phyloP scores from a whole-genome alignment of 1,140 invertebrate genomes.

The Micrasema minimum region DNA sequence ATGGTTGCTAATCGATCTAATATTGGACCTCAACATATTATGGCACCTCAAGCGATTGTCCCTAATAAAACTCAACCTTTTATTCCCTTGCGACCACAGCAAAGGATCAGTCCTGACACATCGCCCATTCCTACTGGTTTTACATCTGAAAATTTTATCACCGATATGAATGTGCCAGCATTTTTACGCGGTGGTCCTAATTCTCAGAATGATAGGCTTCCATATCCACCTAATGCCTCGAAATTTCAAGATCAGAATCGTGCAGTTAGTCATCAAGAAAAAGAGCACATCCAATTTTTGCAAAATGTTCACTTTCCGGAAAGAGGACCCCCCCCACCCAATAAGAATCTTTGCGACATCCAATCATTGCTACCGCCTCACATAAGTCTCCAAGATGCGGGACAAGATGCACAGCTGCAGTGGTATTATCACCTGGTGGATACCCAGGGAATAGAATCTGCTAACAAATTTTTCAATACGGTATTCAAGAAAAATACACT shows the following conservation, averaged over 20 bases:
- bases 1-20: constrained; percentile 34
- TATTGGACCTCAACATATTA: constrained; percentile 33
- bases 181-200: constrained; percentile 47
- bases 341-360: constrained; percentile 60
- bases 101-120: constrained; percentile 46
- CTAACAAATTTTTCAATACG: constrained; percentile 58
- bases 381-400: constrained; percentile 53
- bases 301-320: constrained; percentile 68
- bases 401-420: constrained; percentile 55
- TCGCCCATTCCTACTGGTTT: constrained; percentile 36
- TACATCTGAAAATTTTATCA: constrained; percentile 41
- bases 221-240: constrained; percentile 36
- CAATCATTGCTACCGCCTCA: constrained; percentile 55
- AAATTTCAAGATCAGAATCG: constrained; percentile 47
- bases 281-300: constrained; percentile 66
- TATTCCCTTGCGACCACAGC: constrained; percentile 44
- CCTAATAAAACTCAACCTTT: constrained; percentile 47
- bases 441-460: constrained; percentile 58
- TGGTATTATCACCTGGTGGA: constrained; percentile 63
- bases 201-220: constrained; percentile 39
- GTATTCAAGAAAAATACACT: constrained; percentile 28
- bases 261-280: constrained; percentile 49
- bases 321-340: constrained; percentile 56
- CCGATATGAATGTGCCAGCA: constrained; percentile 34
- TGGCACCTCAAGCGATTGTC: constrained; percentile 39